Conservation (phyloP, 2,888 invertebrate genomes). For the Tipula lateralis region DNA sequence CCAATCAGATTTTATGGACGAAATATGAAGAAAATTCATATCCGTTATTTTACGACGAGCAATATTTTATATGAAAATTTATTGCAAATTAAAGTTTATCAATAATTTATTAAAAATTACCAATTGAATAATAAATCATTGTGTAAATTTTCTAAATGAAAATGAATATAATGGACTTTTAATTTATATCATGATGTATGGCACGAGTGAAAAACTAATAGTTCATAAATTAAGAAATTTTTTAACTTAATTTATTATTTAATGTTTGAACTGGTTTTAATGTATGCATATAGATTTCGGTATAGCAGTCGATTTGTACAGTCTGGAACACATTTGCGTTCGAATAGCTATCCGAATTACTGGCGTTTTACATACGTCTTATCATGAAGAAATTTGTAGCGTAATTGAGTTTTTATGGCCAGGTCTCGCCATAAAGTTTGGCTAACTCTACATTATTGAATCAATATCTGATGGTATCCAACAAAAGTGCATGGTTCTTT, state of each 20-base stretch:
- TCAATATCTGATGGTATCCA: too few species aligned
- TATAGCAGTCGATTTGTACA: too few species aligned
- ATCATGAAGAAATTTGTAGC: too few species aligned
- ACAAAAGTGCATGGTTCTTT: too few species aligned
- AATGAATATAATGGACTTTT: background rate
- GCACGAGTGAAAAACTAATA: background rate
- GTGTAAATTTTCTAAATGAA: background rate
- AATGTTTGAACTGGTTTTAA: background rate
- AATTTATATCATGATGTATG: background rate
- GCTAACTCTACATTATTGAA: too few species aligned
- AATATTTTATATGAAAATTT: background rate
- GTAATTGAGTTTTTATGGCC: too few species aligned
- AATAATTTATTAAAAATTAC: background rate
- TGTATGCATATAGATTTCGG: too few species aligned
- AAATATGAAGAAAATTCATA: background rate
- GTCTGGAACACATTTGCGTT: too few species aligned
- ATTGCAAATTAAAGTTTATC: background rate
- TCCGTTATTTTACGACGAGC: background rate
- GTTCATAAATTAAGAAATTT: background rate
- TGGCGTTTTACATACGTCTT: too few species aligned
- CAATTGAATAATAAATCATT: background rate
- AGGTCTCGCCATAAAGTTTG: too few species aligned
- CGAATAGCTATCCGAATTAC: too few species aligned
- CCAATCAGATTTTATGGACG: background rate
- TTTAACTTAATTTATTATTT: too few species aligned